phyloP scores from a whole-genome alignment of 2,797 vertebrate species.

The Champsocephalus gunnari region DNA sequence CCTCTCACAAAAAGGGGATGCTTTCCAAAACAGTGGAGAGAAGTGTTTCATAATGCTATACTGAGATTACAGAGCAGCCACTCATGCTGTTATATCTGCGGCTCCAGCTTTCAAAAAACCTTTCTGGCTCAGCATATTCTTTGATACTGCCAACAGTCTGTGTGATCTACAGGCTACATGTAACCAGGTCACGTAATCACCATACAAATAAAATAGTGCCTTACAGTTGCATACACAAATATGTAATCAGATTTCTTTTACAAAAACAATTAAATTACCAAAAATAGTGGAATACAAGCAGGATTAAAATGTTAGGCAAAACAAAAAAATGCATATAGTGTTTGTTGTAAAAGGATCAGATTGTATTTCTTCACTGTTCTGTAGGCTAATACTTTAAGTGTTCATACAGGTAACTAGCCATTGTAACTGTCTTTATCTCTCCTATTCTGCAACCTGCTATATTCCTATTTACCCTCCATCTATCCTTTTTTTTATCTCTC shows the following conservation, averaged over 20 bases:
- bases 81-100: conserved; percentile 42
- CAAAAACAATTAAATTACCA: too few species aligned
- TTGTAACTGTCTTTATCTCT: not conserved
- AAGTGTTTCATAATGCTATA: conserved; percentile 34
- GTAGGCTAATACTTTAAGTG: too few species aligned
- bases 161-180: not conserved
- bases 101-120: not conserved
- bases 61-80: conserved; percentile 25
- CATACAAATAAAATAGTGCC: too few species aligned
- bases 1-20: not conserved
- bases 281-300: too few species aligned
- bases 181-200: too few species aligned
- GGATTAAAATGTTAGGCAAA: too few species aligned
- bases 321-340: too few species aligned
- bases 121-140: conserved; percentile 40
- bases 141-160: conserved; percentile 37
- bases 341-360: too few species aligned
- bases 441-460: conserved; percentile 3
- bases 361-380: too few species aligned
- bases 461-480: not conserved
- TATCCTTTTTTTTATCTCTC: not conserved
- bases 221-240: too few species aligned
- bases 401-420: not conserved
- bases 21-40: conserved; percentile 34
- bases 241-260: too few species aligned